These are phyloP conservation scores for Didymodactylos carnosus DNA, from an alignment of 2,888 invertebrate genomes.

Conservation along the genomic window DNA sequence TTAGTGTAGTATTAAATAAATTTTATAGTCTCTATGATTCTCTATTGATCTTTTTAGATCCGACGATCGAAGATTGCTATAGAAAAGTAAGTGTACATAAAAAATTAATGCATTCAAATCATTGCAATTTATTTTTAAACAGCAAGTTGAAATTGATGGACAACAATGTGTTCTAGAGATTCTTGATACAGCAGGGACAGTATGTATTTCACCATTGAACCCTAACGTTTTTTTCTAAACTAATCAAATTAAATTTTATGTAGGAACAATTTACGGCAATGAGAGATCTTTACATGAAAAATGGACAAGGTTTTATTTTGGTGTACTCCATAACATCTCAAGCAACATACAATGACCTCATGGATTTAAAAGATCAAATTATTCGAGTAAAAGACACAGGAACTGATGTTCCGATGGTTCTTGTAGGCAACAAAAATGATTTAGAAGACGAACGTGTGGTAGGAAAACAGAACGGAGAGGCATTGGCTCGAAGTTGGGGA, in stretches of 20 bases:
- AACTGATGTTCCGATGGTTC: constrained; percentile 64
- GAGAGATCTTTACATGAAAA: constrained; percentile 99
- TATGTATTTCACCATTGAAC: constrained; percentile 35
- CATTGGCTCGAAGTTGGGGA: constrained; percentile 84
- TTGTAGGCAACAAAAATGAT: constrained; percentile 99
- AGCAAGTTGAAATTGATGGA: constrained; percentile 95
- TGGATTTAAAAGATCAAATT: constrained; percentile 95
- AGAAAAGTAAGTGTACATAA: constrained; percentile 46
- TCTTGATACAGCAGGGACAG: constrained; percentile 94
- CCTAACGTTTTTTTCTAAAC: not conserved
- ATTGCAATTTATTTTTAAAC: constrained; percentile 21
- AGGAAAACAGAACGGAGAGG: constrained; percentile 84
- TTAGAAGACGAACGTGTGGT: constrained; percentile 88
- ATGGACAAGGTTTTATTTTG: constrained; percentile 95
- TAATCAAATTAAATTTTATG: not conserved
- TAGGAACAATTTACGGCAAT: constrained; percentile 98
- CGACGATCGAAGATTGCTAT: constrained; percentile 96
- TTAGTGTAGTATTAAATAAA: too few relatives aligned
- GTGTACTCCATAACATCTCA: constrained; percentile 99
- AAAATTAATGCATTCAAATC: not conserved
- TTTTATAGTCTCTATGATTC: too few relatives aligned
- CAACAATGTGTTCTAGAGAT: constrained; percentile 99
- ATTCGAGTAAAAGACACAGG: constrained; percentile 65
- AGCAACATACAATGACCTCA: constrained; percentile 97
- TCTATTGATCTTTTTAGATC: too few relatives aligned